phyloP scores from a whole-genome alignment of 1,140 invertebrate genomes.

The Maniola jurtina region DNA sequence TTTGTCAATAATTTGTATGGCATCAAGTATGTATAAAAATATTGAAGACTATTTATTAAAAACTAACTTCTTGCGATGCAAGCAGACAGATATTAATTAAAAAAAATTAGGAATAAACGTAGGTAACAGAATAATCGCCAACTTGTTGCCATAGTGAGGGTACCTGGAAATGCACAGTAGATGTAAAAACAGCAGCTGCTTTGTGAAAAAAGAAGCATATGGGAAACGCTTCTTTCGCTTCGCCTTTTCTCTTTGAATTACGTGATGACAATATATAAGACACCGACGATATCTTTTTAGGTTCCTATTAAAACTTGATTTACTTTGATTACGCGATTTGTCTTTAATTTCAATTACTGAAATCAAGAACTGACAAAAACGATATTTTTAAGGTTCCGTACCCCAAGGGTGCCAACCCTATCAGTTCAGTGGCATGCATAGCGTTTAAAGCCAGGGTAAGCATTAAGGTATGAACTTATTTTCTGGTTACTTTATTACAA shows the following conservation, averaged over 20 bases:
- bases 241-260: constrained; percentile 13
- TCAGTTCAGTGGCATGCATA: too few relatives aligned
- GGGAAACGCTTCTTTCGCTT: constrained; percentile 38
- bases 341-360: background rate
- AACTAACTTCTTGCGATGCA: background rate
- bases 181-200: constrained; percentile 64
- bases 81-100: background rate
- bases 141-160: constrained; percentile 60
- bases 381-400: too few relatives aligned
- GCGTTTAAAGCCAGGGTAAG: too few relatives aligned
- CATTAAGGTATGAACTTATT: too few relatives aligned
- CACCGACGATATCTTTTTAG: background rate
- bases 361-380: background rate
- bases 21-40: constrained; percentile 41
- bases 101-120: background rate
- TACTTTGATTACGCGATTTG: background rate
- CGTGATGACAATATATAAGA: constrained; percentile 8
- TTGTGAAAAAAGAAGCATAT: constrained; percentile 52
- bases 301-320: constrained; percentile 11
- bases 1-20: constrained; percentile 47
- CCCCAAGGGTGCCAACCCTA: too few relatives aligned
- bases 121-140: constrained; percentile 21
- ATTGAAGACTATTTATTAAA: background rate
- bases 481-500: too few relatives aligned
- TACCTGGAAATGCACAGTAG: constrained; percentile 73